Evolutionary conservation across 1,140 invertebrate species (phyloP).

Genomic region (Cherax destructor): DNA sequence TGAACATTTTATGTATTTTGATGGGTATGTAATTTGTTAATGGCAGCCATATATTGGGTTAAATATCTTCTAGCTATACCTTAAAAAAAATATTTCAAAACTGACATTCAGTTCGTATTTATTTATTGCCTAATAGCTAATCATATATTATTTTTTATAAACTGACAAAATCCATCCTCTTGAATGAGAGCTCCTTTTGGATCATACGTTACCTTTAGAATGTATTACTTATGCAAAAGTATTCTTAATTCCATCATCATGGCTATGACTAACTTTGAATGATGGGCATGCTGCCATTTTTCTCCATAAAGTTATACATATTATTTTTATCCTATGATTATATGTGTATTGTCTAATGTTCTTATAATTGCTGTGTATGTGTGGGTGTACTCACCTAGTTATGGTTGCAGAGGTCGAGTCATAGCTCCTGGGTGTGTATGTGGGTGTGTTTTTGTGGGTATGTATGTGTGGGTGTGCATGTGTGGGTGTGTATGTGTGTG

Average conservation of each 20-base stretch:
- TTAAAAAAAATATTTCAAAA: neutral
- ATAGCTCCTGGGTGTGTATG: no score
- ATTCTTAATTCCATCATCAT: conserved; percentile 7
- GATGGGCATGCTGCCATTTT: conserved; percentile 21
- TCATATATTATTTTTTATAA: conserved; percentile 10
- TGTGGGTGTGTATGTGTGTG: no score
- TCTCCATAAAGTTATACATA: conserved; percentile 5
- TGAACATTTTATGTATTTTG: neutral
- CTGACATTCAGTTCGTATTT: conserved; percentile 5
- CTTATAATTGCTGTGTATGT: neutral
- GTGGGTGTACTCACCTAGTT: no score
- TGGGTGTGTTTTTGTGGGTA: no score
- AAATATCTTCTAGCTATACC: neutral
- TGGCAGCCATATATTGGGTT: neutral
- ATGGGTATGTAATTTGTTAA: conserved; percentile 11
- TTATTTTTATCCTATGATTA: neutral
- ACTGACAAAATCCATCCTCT: neutral
- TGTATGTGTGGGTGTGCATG: no score
- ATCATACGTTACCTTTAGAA: neutral
- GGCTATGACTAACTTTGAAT: conserved; percentile 26
- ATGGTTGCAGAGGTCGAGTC: no score
- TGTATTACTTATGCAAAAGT: neutral
- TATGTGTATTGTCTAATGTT: neutral
- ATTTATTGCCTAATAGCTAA: neutral
- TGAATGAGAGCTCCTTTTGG: neutral